These are phyloP conservation scores for Stenolophus ochropezus DNA, from an alignment of 2,888 invertebrate species.

Conservation along the genomic window DNA sequence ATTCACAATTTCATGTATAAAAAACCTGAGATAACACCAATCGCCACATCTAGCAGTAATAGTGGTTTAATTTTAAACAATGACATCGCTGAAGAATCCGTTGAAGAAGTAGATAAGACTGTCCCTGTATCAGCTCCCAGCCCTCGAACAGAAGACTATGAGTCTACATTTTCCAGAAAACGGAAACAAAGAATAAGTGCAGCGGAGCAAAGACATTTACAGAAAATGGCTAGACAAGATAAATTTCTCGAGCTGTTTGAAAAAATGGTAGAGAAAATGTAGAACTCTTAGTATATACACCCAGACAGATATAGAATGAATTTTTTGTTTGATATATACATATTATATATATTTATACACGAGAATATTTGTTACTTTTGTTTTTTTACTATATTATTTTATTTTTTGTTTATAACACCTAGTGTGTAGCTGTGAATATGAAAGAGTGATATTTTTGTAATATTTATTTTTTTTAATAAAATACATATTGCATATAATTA, in stretches of 20 bases:
- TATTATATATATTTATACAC: no score
- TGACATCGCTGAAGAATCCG: background rate
- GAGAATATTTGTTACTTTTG: no score
- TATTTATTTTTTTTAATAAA: background rate
- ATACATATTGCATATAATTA: background rate
- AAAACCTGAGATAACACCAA: background rate
- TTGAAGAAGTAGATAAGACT: background rate
- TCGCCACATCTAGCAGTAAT: background rate
- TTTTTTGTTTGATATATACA: no score
- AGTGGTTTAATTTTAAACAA: background rate
- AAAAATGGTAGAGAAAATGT: background rate
- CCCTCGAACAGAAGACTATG: background rate
- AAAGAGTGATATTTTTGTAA: no score
- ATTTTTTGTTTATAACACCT: no score
- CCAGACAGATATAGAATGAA: no score
- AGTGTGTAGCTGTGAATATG: no score
- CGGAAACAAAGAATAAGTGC: no score
- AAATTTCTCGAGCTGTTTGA: background rate
- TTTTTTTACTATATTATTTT: no score
- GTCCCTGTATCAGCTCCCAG: background rate
- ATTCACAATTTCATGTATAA: slow-evolving; percentile 6
- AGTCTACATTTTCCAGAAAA: background rate
- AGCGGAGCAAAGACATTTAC: background rate
- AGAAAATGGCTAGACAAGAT: background rate
- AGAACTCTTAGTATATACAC: no score